Conservation (phyloP, 2,888 invertebrate genomes). For the Leucozona laternaria region DNA sequence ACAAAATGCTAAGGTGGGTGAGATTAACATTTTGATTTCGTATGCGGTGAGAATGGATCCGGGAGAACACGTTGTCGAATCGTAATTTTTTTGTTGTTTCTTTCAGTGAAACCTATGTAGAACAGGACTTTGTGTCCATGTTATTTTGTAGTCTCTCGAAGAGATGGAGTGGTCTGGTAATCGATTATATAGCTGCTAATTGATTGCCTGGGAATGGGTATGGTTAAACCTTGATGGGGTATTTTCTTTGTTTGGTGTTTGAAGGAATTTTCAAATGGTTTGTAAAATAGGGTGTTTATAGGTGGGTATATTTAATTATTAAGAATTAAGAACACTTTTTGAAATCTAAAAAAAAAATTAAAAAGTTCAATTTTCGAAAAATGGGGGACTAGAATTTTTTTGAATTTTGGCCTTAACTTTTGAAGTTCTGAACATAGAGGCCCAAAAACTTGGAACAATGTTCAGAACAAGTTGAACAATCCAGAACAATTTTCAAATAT, state of each 20-base stretch:
- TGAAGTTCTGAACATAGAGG: too few relatives aligned
- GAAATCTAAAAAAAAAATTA: too few relatives aligned
- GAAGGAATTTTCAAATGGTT: background rate
- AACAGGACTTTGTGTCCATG: conserved; percentile 59
- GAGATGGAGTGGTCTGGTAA: conserved; percentile 64
- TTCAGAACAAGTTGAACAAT: too few relatives aligned
- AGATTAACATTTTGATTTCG: conserved; percentile 62
- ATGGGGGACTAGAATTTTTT: too few relatives aligned
- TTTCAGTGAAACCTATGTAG: conserved; percentile 48
- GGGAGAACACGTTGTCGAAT: conserved; percentile 64
- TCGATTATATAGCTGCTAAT: conserved; percentile 68
- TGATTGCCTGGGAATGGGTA: conserved; percentile 46
- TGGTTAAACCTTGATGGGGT: background rate
- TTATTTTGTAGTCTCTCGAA: conserved; percentile 22
- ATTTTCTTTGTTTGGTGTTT: conserved; percentile 3
- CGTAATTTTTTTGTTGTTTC: background rate
- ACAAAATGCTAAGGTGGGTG: conserved; percentile 48
- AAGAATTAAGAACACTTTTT: too few relatives aligned
- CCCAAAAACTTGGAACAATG: too few relatives aligned
- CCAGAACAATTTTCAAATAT: too few relatives aligned
- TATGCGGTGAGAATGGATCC: conserved; percentile 64
- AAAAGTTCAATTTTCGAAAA: too few relatives aligned
- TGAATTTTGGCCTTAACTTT: too few relatives aligned
- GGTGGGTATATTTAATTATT: too few relatives aligned
- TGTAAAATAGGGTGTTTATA: background rate